Base-by-base conservation (phyloP, 2,797 vertebrate species). In the Oreortyx pictus region DNA sequence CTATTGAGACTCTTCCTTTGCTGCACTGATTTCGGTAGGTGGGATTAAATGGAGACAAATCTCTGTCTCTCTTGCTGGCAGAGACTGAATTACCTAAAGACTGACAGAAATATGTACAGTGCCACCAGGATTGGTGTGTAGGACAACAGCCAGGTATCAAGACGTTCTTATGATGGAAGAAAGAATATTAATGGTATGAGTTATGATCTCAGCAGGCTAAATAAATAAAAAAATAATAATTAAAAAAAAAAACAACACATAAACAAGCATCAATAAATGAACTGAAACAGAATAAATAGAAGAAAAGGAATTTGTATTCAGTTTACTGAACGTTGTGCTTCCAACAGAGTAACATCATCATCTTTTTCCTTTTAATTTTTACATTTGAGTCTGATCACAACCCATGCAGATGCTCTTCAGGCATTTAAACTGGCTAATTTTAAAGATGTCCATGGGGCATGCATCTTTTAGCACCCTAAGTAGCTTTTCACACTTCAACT, bases 401-500 rank as follows among this genome's bases (percentile, higher is more conserved):
- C 23, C 52, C 3, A 0, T 86, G 59, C 70, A 92, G 92, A 95
- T 73, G 79, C 44, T 73, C 67, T 78, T 94, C 77, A 88, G 65
- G 74, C 88, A 47, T 82, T 96, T 82, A 89, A 93, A 95, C 78
- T 1, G 24, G 82, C 66, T 92, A 92, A 96, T 96, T 82, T 94
- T 88, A 91, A 90, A 82, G 39, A 67, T 73, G 12, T 91, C 94
- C 82, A 14, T 5, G 23, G 82, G 90, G 84, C 79, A 91, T 73
- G 43, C n/a, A 72, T 96, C 90, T 97, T 96, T 97, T 96, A 96
- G 60, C 91, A 95, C 83, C 88, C 70, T 65, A 66, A 93, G 68
- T 74, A 71, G 93, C 89, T 95, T 90, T 96, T 90, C 88, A 92
- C 96, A 95, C 94, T 85, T 96, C 43, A 76, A 15, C 15, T 77